These are phyloP conservation scores for Urocynchramus pylzowi DNA, from an alignment of 2,113 vertebrate species.

Conservation along the genomic window DNA sequence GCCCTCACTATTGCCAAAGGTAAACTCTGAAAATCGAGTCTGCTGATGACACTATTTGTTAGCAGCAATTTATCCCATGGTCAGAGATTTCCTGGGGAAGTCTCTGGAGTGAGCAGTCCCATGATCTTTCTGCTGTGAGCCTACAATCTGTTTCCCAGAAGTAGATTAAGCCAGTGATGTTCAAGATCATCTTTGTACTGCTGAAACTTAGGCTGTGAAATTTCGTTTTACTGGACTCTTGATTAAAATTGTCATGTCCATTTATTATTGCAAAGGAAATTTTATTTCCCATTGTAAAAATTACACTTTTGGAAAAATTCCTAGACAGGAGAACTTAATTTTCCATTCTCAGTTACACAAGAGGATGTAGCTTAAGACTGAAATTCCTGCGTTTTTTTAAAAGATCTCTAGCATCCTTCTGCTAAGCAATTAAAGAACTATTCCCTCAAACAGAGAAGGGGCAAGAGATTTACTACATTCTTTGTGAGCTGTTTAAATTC, in stretches of 20 bases:
- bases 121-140: not conserved
- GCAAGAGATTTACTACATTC: conserved; percentile 19
- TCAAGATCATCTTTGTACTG: not conserved
- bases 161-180: not conserved
- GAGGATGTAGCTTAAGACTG: not conserved
- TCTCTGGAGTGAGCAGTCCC: not conserved
- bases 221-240: not conserved
- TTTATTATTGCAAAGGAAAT: not conserved
- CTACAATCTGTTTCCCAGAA: not conserved
- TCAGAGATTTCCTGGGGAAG: not conserved
- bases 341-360: not conserved
- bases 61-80: not conserved
- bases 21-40: not conserved
- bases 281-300: not conserved
- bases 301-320: not conserved
- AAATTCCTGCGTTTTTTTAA: conserved; percentile 29
- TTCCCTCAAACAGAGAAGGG: not conserved
- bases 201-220: not conserved
- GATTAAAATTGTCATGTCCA: not conserved
- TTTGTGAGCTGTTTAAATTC: conserved; percentile 20
- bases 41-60: not conserved
- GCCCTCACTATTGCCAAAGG: not conserved
- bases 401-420: not conserved
- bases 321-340: not conserved
- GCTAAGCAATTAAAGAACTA: not conserved